Evolutionary conservation across 2,888 invertebrate species (phyloP).

Genomic region (Scaptomyza polygonia): DNA sequence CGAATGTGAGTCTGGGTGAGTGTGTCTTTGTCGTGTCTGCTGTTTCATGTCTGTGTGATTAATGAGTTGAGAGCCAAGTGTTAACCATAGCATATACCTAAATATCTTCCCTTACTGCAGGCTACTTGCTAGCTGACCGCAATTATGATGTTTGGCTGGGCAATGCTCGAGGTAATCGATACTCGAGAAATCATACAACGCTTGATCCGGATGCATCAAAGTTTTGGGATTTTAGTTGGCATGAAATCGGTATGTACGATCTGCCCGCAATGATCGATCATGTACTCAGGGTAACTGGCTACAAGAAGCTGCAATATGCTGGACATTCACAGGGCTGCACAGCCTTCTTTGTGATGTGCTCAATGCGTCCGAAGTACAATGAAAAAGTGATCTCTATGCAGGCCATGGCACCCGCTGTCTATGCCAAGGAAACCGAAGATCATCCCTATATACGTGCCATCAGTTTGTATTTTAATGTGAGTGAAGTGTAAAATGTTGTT

Average conservation of each 20-base stretch:
- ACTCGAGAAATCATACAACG: constrained; percentile 82
- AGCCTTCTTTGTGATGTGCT: constrained; percentile 88
- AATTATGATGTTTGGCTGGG: constrained; percentile 84
- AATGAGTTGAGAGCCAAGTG: constrained; percentile 54
- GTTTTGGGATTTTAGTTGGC: constrained; percentile 92
- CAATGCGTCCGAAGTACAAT: constrained; percentile 88
- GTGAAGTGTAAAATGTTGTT: constrained; percentile 10
- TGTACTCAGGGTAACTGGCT: constrained; percentile 85
- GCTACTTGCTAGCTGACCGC: constrained; percentile 85
- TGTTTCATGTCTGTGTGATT: constrained; percentile 36
- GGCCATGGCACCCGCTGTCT: constrained; percentile 90
- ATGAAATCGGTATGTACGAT: constrained; percentile 93
- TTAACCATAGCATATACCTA: constrained; percentile 31
- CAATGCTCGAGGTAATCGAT: constrained; percentile 84
- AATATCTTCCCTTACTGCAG: constrained; percentile 43
- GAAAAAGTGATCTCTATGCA: constrained; percentile 88
- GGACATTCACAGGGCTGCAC: constrained; percentile 90
- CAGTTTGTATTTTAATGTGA: constrained; percentile 82
- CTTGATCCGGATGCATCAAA: constrained; percentile 81
- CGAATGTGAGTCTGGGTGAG: constrained; percentile 86
- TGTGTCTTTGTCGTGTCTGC: constrained; percentile 21
- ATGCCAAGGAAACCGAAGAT: constrained; percentile 83
- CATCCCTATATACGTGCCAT: constrained; percentile 83
- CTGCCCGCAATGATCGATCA: constrained; percentile 93
- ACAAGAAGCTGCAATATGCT: constrained; percentile 86